Percentiles rank a stretch among this genome's conserved stretches.
phyloP scores from a whole-genome alignment of 2,888 invertebrate genomes.

The Plemyria rubiginata region DNA sequence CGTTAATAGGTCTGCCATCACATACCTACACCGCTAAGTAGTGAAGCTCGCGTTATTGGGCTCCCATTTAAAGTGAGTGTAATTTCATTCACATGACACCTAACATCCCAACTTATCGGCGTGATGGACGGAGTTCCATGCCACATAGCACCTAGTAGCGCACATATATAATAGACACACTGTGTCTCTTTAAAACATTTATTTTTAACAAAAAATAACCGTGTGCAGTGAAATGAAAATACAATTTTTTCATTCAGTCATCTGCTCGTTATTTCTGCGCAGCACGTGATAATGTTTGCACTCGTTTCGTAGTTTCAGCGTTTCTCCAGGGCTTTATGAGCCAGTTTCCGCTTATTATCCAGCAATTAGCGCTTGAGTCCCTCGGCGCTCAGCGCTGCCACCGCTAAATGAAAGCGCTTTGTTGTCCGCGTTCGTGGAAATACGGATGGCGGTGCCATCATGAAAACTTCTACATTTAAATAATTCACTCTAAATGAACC shows the following conservation, averaged over 20 bases:
- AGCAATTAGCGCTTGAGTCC: slow-evolving; percentile 55
- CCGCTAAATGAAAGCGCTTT: slow-evolving; percentile 50
- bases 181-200: too few species aligned
- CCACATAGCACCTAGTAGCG: too few species aligned
- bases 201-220: not conserved
- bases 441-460: slow-evolving; percentile 14
- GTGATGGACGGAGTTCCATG: too few species aligned
- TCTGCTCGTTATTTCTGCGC: slow-evolving; percentile 32
- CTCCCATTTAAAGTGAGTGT: too few species aligned
- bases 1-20: too few species aligned
- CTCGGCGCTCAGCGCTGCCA: slow-evolving; percentile 40
- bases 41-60: too few species aligned
- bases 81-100: too few species aligned
- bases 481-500: not conserved
- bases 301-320: slow-evolving; percentile 36
- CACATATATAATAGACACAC: too few species aligned
- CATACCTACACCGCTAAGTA: too few species aligned
- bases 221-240: not conserved
- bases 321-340: slow-evolving; percentile 38
- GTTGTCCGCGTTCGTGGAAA: slow-evolving; percentile 18
- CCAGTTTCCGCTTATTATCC: slow-evolving; percentile 49
- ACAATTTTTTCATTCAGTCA: slow-evolving; percentile 6
- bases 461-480: slow-evolving; percentile 4
- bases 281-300: slow-evolving; percentile 32
- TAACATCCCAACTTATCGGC: too few species aligned